Evolutionary conservation across 2,113 vertebrate genomes (phyloP).

Genomic region (Misgurnus mizolepis): DNA sequence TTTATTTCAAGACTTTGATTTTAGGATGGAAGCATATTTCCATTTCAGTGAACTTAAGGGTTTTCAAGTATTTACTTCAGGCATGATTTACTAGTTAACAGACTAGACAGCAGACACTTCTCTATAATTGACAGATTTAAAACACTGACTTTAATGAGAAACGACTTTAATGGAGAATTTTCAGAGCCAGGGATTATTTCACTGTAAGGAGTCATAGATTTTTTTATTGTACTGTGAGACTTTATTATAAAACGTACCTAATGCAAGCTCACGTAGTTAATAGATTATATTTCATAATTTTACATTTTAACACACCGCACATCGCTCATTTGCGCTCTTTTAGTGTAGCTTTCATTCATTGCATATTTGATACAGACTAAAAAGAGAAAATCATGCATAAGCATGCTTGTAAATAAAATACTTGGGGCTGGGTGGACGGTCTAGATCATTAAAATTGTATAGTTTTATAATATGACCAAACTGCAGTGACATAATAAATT

Average conservation of each 20-base stretch:
- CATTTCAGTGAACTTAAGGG: neutral
- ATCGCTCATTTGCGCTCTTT: neutral
- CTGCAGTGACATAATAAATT: no score
- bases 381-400: neutral
- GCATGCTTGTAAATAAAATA: slow-evolving; percentile 10
- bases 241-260: neutral
- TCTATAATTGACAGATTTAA: neutral
- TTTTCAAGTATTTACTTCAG: slow-evolving; percentile 6
- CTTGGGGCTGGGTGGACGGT: slow-evolving; percentile 1
- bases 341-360: neutral
- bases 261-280: neutral
- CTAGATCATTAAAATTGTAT: neutral
- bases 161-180: neutral
- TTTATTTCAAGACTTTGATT: neutral
- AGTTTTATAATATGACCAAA: neutral
- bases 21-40: neutral
- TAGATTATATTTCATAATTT: neutral
- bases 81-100: neutral
- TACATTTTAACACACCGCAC: slow-evolving; percentile 1
- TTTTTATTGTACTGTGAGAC: neutral
- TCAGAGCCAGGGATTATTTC: neutral
- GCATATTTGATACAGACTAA: slow-evolving; percentile 23
- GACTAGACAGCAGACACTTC: neutral
- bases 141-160: neutral
- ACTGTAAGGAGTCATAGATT: neutral